Percentiles rank a stretch among this genome's conserved stretches.
These are phyloP conservation scores for Ginglymostoma cirratum DNA, from an alignment of 2,113 vertebrate genomes.

Conservation along the genomic window DNA sequence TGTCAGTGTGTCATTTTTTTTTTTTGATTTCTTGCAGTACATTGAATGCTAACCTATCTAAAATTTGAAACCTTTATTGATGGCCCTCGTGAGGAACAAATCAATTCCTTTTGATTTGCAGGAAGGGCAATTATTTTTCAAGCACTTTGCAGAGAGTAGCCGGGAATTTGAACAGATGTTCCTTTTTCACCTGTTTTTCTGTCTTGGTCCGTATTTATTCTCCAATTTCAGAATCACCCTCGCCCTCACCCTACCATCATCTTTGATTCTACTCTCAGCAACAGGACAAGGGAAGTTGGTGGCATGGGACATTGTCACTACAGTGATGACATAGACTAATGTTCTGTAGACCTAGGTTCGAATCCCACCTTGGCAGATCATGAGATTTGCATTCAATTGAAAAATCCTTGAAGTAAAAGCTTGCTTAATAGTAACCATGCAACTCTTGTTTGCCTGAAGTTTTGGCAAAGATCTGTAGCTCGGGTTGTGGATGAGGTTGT, in stretches of 20 bases:
- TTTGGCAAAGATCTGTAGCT: too few species aligned
- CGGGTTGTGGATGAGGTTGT: too few species aligned
- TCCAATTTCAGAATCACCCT: not conserved
- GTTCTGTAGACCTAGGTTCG: too few species aligned
- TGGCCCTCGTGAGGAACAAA: not conserved
- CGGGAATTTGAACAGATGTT: not conserved
- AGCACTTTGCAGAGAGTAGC: not conserved
- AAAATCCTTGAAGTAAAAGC: too few species aligned
- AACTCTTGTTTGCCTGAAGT: too few species aligned
- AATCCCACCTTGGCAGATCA: too few species aligned
- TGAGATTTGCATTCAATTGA: too few species aligned
- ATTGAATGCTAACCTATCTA: not conserved
- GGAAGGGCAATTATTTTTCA: not conserved
- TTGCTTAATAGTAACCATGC: too few species aligned
- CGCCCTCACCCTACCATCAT: too few species aligned
- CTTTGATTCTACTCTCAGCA: not conserved
- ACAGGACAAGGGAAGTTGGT: too few species aligned
- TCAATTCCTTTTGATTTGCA: not conserved
- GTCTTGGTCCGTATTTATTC: not conserved
- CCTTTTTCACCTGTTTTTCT: not conserved
- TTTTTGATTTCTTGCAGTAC: not conserved
- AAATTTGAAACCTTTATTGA: not conserved
- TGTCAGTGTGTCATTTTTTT: not conserved
- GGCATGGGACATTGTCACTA: too few species aligned
- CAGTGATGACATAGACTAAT: too few species aligned